phyloP scores from a whole-genome alignment of 2,888 invertebrate genomes.

The Cryptophagus acutangulus region DNA sequence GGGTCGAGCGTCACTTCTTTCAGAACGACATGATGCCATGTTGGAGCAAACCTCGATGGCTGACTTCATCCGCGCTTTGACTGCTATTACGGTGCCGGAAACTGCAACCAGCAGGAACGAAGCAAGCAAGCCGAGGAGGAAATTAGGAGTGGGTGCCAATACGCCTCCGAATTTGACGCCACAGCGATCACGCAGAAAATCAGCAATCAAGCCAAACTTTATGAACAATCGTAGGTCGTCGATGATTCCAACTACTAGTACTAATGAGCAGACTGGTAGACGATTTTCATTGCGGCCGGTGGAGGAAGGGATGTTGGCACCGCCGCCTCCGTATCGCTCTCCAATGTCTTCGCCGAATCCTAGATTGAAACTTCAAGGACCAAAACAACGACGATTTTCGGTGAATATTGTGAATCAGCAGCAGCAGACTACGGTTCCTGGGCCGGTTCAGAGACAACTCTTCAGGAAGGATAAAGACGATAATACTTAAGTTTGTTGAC shows the following conservation, averaged over 20 bases:
- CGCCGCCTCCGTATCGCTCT: constrained; percentile 17
- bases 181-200: constrained; percentile 19
- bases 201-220: constrained; percentile 27
- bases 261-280: constrained; percentile 19
- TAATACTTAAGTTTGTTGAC: too few relatives aligned
- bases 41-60: constrained; percentile 79
- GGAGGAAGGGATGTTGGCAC: constrained; percentile 29
- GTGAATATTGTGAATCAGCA: constrained; percentile 11
- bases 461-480: constrained; percentile 10
- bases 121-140: constrained; percentile 54
- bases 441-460: constrained; percentile 13
- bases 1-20: constrained; percentile 31
- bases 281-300: constrained; percentile 35
- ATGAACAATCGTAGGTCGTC: constrained; percentile 29
- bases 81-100: constrained; percentile 53
- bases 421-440: not conserved
- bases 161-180: constrained; percentile 11
- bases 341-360: constrained; percentile 2
- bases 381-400: constrained; percentile 17
- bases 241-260: constrained; percentile 23
- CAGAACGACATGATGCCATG: constrained; percentile 52
- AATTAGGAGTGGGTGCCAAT: constrained; percentile 29
- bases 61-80: constrained; percentile 72
- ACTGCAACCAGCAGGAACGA: constrained; percentile 24
- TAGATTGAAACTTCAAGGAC: not conserved